Conservation (phyloP, 2,113 vertebrate genomes). For the Eidolon helvum region DNA sequence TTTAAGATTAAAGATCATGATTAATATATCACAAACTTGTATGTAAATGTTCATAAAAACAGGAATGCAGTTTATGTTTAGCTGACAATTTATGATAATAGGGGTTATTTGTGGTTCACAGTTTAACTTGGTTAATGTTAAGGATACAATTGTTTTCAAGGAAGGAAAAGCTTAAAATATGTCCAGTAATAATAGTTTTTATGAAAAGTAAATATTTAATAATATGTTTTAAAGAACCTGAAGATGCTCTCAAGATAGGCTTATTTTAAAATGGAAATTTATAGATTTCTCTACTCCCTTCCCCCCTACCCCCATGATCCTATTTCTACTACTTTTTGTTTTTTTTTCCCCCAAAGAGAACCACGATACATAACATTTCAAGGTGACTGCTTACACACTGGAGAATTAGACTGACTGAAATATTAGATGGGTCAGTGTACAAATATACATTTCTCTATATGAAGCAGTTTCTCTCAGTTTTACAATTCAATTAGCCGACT, state of each 20-base stretch:
- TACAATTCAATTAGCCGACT: not conserved
- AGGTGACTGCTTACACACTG: not conserved
- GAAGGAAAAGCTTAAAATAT: slow-evolving; percentile 33
- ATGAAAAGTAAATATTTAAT: slow-evolving; percentile 36
- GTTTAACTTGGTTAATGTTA: slow-evolving; percentile 28
- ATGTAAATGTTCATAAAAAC: slow-evolving; percentile 49
- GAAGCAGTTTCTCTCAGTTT: not conserved
- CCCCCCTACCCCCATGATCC: too few species aligned
- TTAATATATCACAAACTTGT: slow-evolving; percentile 46
- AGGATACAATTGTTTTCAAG: slow-evolving; percentile 46
- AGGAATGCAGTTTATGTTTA: slow-evolving; percentile 45
- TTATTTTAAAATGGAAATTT: not conserved
- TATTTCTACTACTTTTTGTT: not conserved
- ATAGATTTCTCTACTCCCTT: not conserved
- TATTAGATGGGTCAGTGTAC: not conserved
- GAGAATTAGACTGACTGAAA: not conserved
- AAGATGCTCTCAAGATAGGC: not conserved
- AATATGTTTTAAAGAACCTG: not conserved
- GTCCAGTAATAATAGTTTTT: not conserved
- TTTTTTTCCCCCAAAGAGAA: not conserved
- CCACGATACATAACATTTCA: not conserved
- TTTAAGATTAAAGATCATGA: slow-evolving; percentile 29
- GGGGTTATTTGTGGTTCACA: slow-evolving; percentile 58
- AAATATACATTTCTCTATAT: not conserved
- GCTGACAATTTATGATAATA: slow-evolving; percentile 32